Percentiles rank a stretch among this genome's conserved stretches.
Conservation (phyloP, 2,797 vertebrate genomes). For the Microhierax caerulescens region DNA sequence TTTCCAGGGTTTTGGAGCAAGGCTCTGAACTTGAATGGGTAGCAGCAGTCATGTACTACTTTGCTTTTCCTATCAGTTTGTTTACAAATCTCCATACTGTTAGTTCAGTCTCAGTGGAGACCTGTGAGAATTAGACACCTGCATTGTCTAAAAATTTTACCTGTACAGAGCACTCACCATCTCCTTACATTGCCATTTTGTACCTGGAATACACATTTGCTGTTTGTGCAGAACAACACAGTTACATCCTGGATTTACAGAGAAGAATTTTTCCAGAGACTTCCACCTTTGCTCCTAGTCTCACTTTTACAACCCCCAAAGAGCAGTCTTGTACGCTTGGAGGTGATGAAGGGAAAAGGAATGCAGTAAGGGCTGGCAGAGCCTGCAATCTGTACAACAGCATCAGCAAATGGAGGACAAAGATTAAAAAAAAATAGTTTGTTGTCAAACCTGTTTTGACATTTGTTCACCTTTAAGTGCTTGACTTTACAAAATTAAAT, state of each 20-base stretch:
- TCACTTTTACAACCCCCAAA: background rate
- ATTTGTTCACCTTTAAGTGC: background rate
- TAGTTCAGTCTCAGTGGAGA: background rate
- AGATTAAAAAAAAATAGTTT: background rate
- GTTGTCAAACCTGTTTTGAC: background rate
- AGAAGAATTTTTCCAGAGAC: background rate
- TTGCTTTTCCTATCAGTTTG: background rate
- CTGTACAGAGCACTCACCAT: background rate
- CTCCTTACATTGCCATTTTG: background rate
- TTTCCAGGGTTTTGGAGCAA: background rate
- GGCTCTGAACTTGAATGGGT: background rate
- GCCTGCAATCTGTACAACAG: background rate
- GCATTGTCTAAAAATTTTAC: background rate
- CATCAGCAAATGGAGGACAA: background rate
- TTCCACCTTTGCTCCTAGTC: background rate
- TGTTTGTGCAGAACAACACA: background rate
- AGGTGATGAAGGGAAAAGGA: background rate
- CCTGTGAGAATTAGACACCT: background rate
- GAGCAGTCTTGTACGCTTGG: background rate
- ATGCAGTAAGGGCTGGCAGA: background rate
- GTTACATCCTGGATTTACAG: background rate
- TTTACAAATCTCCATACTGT: background rate
- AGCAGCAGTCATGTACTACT: background rate
- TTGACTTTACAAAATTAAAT: background rate
- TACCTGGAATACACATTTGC: background rate